Percentiles rank a stretch among this genome's conserved stretches.
Conservation (phyloP, 1,140 invertebrate species). For the Teleogryllus occipitalis region DNA sequence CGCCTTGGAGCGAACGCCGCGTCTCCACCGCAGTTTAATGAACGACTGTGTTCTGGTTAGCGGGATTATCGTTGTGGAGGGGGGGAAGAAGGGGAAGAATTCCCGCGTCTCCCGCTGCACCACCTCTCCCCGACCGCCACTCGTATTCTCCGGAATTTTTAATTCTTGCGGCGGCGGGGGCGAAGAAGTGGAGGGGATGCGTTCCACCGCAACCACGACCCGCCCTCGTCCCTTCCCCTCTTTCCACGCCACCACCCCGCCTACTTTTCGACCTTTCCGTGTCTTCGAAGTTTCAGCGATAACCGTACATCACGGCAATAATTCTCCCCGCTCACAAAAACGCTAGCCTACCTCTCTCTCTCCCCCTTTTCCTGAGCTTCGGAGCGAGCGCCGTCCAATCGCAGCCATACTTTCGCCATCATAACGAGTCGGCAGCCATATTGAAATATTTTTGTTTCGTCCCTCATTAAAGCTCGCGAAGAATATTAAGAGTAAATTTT, state of each 20-base stretch:
- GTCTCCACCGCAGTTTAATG: background rate
- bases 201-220: too few relatives aligned
- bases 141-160: background rate
- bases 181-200: too few relatives aligned
- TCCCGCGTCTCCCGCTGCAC: too few relatives aligned
- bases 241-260: background rate
- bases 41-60: background rate
- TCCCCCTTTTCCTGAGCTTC: background rate
- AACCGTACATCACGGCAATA: background rate
- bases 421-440: background rate
- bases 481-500: background rate
- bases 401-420: background rate
- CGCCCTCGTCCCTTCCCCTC: background rate
- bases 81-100: background rate
- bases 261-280: background rate
- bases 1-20: background rate
- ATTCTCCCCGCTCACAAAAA: background rate
- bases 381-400: background rate
- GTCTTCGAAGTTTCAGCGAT: background rate
- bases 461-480: background rate
- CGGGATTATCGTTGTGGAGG: background rate
- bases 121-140: too few relatives aligned
- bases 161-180: background rate
- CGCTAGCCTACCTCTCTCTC: background rate
- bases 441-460: background rate